Percentiles rank a stretch among this genome's conserved stretches.
phyloP scores from a whole-genome alignment of 2,888 invertebrate genomes.

The Synanthedon myopaeformis region DNA sequence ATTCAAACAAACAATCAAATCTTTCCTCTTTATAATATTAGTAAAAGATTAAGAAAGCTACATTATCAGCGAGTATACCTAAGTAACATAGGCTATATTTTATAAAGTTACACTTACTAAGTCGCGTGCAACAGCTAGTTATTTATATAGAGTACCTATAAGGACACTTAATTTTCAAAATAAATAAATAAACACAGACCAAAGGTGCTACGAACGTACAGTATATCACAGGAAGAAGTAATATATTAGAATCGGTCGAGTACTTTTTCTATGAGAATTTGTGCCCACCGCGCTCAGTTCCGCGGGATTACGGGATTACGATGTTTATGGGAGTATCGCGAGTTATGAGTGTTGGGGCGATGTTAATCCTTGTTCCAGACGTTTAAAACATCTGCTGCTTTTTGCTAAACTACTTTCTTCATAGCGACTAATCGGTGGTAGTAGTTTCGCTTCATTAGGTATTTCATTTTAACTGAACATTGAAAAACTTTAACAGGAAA shows the following conservation, averaged over 20 bases:
- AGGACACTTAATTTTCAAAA: not conserved
- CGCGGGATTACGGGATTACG: not conserved
- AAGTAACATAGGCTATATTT: too few species aligned
- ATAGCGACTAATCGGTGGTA: too few species aligned
- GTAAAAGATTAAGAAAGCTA: too few species aligned
- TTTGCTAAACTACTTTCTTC: not conserved
- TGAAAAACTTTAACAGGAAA: too few species aligned
- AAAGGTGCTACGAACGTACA: not conserved
- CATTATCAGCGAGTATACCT: too few species aligned
- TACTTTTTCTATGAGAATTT: not conserved
- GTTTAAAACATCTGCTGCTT: not conserved
- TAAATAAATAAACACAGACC: not conserved
- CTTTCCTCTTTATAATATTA: too few species aligned
- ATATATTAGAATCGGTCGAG: not conserved
- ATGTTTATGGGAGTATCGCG: not conserved
- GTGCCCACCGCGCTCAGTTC: not conserved
- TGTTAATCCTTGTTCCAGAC: not conserved
- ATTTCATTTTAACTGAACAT: too few species aligned
- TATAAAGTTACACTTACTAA: too few species aligned
- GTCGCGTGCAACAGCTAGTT: too few species aligned
- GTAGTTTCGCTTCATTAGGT: too few species aligned
- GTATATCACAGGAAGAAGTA: not conserved
- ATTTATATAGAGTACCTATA: too few species aligned
- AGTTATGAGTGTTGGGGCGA: not conserved
- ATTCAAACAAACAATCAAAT: too few species aligned